These are phyloP conservation scores for Gymnodraco acuticeps DNA, from an alignment of 2,797 vertebrate species.

Conservation along the genomic window DNA sequence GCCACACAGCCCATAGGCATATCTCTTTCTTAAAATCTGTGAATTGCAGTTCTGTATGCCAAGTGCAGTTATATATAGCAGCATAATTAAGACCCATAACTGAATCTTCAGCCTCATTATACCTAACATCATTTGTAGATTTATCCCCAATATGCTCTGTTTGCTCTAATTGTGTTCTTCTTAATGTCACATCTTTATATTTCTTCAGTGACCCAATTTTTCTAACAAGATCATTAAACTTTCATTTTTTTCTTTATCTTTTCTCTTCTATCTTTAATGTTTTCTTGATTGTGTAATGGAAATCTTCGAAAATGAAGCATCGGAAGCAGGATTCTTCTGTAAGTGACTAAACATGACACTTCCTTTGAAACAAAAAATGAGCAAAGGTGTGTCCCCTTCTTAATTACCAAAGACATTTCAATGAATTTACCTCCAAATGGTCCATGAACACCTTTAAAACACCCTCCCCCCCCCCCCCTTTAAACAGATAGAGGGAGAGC, in stretches of 20 bases:
- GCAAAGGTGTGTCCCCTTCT: not conserved
- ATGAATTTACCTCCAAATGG: conserved; percentile 18
- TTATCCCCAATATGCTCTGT: conserved; percentile 49
- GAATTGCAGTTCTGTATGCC: not conserved
- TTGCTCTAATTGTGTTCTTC: conserved; percentile 61
- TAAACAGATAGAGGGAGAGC: conserved; percentile 24
- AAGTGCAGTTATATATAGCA: not conserved
- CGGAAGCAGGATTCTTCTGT: not conserved
- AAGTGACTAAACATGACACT: too few species aligned
- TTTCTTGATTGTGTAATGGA: conserved; percentile 22
- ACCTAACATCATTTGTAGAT: conserved; percentile 25
- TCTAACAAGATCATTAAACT: conserved; percentile 61
- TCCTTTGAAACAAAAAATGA: not conserved
- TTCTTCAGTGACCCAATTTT: conserved; percentile 66
- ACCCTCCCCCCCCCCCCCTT: not conserved
- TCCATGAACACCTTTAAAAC: conserved; percentile 10
- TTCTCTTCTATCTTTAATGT: conserved; percentile 50
- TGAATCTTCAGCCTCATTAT: conserved; percentile 53
- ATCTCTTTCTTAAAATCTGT: conserved; percentile 21
- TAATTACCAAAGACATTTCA: conserved; percentile 29
- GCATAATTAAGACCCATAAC: conserved; percentile 40
- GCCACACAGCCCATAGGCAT: not conserved
- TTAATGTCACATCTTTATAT: conserved; percentile 48
- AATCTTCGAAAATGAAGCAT: conserved; percentile 14
- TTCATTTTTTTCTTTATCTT: conserved; percentile 50